phyloP scores from a whole-genome alignment of 2,113 vertebrate species.

The Otocyon megalotis region DNA sequence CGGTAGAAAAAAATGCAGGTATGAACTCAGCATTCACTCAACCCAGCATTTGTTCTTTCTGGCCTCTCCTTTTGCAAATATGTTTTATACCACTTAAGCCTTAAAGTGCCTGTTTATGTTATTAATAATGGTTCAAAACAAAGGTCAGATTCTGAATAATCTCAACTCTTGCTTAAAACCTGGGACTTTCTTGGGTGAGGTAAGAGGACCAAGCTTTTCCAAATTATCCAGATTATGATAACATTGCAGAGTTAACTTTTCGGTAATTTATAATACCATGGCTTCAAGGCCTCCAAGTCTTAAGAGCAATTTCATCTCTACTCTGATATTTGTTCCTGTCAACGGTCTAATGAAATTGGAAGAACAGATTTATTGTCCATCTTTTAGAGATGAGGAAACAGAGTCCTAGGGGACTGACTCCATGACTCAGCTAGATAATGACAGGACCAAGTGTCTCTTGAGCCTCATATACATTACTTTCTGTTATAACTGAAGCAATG shows the following conservation, averaged over 20 bases:
- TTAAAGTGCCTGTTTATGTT: slow-evolving; percentile 44
- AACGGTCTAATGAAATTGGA: background rate
- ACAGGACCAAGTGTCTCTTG: background rate
- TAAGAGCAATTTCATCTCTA: slow-evolving; percentile 11
- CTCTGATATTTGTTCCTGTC: background rate
- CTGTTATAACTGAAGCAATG: background rate
- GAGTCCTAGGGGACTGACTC: background rate
- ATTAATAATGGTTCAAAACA: slow-evolving; percentile 59
- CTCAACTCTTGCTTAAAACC: background rate
- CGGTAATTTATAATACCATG: background rate
- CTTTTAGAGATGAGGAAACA: background rate
- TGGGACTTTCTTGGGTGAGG: slow-evolving; percentile 41
- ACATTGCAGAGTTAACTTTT: background rate
- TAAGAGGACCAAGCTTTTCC: background rate
- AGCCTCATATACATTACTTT: background rate
- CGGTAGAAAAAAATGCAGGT: background rate
- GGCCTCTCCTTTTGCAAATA: slow-evolving; percentile 67
- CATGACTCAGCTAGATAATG: background rate
- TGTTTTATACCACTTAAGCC: slow-evolving; percentile 8
- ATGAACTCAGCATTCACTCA: slow-evolving; percentile 46
- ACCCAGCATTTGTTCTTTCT: slow-evolving; percentile 24
- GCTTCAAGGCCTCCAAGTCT: background rate
- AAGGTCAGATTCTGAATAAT: slow-evolving; percentile 28
- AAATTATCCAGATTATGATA: background rate
- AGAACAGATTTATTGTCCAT: background rate